phyloP scores from a whole-genome alignment of 2,888 invertebrate genomes.

The Aphodius granarius region DNA sequence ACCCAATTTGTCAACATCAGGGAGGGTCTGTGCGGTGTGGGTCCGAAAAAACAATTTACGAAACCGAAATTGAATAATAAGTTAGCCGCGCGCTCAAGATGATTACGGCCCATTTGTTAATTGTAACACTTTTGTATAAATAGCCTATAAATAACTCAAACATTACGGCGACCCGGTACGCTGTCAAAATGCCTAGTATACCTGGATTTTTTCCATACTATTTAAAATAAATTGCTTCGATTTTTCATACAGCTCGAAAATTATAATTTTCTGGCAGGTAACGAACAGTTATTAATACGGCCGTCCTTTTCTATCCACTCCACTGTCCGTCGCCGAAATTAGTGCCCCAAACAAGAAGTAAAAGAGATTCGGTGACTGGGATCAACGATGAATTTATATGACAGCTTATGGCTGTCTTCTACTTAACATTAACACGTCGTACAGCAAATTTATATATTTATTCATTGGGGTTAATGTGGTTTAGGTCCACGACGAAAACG shows the following conservation, averaged over 20 bases:
- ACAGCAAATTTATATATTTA: not conserved
- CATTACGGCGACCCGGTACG: constrained; percentile 18
- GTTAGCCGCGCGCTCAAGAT: constrained; percentile 26
- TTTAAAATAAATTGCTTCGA: constrained; percentile 31
- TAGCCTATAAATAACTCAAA: constrained; percentile 37
- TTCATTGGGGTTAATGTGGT: not conserved
- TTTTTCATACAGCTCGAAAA: constrained; percentile 30
- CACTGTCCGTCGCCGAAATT: not conserved
- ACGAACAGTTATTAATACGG: constrained; percentile 23
- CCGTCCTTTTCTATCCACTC: constrained; percentile 21
- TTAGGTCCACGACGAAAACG: too few relatives aligned
- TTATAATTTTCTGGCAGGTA: constrained; percentile 31
- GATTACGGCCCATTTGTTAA: constrained; percentile 38
- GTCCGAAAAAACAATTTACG: constrained; percentile 34
- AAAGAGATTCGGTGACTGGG: constrained; percentile 20
- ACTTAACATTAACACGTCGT: not conserved
- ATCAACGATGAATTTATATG: constrained; percentile 30
- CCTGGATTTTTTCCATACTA: constrained; percentile 28
- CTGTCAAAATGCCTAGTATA: constrained; percentile 10
- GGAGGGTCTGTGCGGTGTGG: constrained; percentile 5
- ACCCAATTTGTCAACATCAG: constrained; percentile 36
- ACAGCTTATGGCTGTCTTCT: constrained; percentile 18
- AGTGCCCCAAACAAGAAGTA: constrained; percentile 16
- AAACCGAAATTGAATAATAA: constrained; percentile 27
- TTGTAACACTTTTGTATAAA: constrained; percentile 41